Conservation (phyloP, 2,797 vertebrate species). For the Hoplostethus mediterraneus region DNA sequence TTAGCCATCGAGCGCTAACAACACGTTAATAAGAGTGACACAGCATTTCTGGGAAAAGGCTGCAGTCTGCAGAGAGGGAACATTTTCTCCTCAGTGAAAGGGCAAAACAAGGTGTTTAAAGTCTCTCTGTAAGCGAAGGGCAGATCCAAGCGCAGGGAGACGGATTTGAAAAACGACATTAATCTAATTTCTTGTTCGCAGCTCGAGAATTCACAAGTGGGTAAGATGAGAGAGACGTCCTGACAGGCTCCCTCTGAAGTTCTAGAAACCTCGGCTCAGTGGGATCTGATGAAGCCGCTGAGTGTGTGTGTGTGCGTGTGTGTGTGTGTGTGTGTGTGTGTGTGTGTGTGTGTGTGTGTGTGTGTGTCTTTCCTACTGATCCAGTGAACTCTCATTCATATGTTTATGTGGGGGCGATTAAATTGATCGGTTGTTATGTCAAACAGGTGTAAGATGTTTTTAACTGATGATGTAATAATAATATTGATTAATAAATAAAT, state of each 20-base stretch:
- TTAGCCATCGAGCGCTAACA: conserved; percentile 13
- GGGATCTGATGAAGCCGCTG: conserved; percentile 30
- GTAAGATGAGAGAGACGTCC: conserved; percentile 48
- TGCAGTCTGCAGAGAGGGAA: conserved; percentile 56
- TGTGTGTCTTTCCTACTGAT: conserved; percentile 21
- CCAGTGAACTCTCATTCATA: not conserved
- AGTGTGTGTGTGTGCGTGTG: conserved; percentile 20
- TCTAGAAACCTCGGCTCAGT: conserved; percentile 37
- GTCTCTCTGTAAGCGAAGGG: conserved; percentile 12
- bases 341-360: conserved; percentile 6
- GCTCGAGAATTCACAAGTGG: conserved; percentile 45
- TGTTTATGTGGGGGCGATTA: not conserved
- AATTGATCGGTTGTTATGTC: not conserved
- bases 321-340: conserved; percentile 18
- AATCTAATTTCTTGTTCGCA: conserved; percentile 31
- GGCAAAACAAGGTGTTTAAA: conserved; percentile 43
- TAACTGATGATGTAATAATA: conserved; percentile 1
- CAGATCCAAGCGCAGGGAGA: conserved; percentile 15
- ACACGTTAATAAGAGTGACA: conserved; percentile 54
- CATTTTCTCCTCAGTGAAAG: conserved; percentile 45
- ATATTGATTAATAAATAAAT: not conserved
- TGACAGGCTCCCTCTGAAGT: conserved; percentile 58
- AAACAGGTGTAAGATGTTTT: not conserved
- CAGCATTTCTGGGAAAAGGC: conserved; percentile 61
- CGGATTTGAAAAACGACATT: conserved; percentile 42